Evolutionary conservation across 2,888 invertebrate genomes (phyloP).

Genomic region (Xestia ashworthii): DNA sequence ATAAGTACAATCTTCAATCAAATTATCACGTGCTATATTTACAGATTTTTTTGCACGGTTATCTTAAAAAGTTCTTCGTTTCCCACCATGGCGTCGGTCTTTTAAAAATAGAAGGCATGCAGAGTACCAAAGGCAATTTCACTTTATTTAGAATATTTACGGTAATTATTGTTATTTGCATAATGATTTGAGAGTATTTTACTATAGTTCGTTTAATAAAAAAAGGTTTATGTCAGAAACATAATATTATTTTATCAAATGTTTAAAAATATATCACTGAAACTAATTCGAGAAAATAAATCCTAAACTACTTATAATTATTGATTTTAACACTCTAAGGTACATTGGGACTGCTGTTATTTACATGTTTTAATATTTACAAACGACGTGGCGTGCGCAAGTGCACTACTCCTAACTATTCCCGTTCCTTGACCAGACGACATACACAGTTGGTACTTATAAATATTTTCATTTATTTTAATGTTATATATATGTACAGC

Average conservation of each 20-base stretch:
- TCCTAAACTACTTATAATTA: not conserved
- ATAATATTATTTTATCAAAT: not conserved
- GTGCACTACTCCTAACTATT: not conserved
- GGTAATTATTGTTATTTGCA: not conserved
- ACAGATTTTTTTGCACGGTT: not conserved
- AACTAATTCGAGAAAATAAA: not conserved
- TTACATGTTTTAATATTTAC: not conserved
- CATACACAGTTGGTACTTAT: not conserved
- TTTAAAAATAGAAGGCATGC: not conserved
- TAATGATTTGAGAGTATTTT: not conserved
- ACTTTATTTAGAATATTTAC: not conserved
- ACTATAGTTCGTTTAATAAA: not conserved
- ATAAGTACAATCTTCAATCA: no score
- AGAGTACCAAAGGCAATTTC: not conserved
- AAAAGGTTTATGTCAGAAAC: not conserved
- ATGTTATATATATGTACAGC: constrained; percentile 8
- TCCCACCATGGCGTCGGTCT: not conserved
- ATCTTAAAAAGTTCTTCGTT: not conserved
- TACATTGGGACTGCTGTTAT: not conserved
- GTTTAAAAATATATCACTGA: not conserved
- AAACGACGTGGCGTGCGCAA: not conserved
- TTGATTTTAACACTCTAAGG: no score
- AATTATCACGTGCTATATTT: constrained; percentile 11
- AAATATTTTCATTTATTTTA: not conserved
- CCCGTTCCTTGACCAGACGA: not conserved